Evolutionary conservation across 1,140 invertebrate species (phyloP).

Genomic region (Caenorhabditis tropicalis): DNA sequence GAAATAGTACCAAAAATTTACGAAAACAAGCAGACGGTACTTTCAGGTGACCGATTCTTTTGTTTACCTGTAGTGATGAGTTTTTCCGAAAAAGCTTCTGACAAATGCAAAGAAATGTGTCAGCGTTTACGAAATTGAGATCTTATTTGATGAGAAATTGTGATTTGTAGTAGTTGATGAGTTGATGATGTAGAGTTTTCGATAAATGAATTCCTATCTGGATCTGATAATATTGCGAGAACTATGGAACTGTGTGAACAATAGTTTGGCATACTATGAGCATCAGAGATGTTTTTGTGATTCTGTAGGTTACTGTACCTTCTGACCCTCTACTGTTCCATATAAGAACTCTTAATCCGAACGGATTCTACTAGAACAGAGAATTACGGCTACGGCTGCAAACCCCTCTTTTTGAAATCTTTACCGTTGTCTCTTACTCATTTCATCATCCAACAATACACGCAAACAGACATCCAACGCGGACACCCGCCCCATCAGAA

Average conservation of each 20-base stretch:
- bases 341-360: too few species aligned
- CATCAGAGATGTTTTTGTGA: too few species aligned
- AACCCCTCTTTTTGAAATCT: too few species aligned
- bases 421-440: neutral
- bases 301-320: too few species aligned
- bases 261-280: too few species aligned
- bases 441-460: neutral
- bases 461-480: neutral
- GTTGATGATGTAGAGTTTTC: too few species aligned
- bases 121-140: neutral
- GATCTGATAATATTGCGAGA: too few species aligned
- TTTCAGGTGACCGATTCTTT: constrained; percentile 14
- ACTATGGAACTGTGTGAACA: too few species aligned
- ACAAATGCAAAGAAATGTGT: constrained; percentile 25
- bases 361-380: too few species aligned
- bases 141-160: neutral
- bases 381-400: too few species aligned
- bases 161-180: neutral
- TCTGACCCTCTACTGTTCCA: too few species aligned
- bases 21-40: constrained; percentile 19
- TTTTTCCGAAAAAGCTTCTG: neutral
- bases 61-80: constrained; percentile 9
- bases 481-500: constrained; percentile 15
- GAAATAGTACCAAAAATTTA: constrained; percentile 28
- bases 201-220: too few species aligned